A percentile compares a stretch with the other conserved stretches of the same genome.
phyloP scores from a whole-genome alignment of 2,797 vertebrate species.

The Coranthus polyacanthus region DNA sequence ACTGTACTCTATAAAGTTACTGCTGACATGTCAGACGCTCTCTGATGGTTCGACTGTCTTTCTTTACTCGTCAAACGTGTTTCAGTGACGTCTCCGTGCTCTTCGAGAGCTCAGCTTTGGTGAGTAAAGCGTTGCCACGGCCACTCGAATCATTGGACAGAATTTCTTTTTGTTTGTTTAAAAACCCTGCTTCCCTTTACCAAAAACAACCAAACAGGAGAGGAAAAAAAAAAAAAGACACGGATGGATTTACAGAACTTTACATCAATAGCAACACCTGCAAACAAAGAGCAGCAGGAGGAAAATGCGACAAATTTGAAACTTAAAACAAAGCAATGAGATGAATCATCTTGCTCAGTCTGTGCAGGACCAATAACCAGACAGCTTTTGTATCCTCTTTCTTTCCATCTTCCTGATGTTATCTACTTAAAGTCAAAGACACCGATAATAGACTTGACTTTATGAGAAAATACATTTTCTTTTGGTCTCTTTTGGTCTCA shows the following conservation, averaged over 20 bases:
- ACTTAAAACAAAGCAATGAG: constrained; percentile 78
- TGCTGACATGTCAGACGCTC: too few relatives aligned
- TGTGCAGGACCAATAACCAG: constrained; percentile 84
- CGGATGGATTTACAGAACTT: constrained; percentile 72
- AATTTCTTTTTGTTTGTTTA: neutral
- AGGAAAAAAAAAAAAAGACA: constrained; percentile 49
- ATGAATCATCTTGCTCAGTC: constrained; percentile 75
- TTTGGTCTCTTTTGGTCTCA: constrained; percentile 4
- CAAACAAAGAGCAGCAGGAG: constrained; percentile 78
- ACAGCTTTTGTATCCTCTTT: constrained; percentile 36
- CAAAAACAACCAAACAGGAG: constrained; percentile 67
- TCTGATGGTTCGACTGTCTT: too few relatives aligned
- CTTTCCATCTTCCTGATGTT: constrained; percentile 1
- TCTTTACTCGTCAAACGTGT: neutral
- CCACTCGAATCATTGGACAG: neutral
- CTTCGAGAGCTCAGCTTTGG: too few relatives aligned
- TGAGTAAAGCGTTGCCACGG: neutral
- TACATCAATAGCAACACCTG: constrained; percentile 75
- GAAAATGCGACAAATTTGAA: constrained; percentile 68
- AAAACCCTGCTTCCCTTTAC: constrained; percentile 77
- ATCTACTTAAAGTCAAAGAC: constrained; percentile 13
- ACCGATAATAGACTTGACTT: constrained; percentile 9
- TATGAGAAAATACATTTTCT: constrained; percentile 12
- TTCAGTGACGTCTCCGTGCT: too few relatives aligned
- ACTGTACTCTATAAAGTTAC: neutral